A percentile compares a stretch with the other conserved stretches of the same genome.
These are phyloP conservation scores for Elanoides forficatus DNA, from an alignment of 2,113 vertebrate species.

Conservation along the genomic window DNA sequence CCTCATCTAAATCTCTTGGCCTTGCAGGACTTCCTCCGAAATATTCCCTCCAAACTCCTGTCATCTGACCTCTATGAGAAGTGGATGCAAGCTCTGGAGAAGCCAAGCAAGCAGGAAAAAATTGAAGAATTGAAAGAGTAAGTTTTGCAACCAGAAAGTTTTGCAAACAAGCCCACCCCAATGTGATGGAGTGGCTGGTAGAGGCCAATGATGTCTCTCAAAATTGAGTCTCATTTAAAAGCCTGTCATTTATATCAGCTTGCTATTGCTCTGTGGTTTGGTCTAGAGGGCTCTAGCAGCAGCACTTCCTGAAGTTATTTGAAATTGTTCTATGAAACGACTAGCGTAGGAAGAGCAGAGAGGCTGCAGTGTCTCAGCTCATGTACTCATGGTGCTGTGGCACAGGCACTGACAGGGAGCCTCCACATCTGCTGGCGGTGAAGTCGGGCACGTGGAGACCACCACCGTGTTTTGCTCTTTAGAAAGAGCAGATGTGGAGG, in stretches of 20 bases:
- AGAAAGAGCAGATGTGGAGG: no score
- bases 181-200: background rate
- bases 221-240: background rate
- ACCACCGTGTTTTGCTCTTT: no score
- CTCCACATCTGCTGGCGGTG: no score
- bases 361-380: background rate
- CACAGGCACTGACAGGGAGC: background rate
- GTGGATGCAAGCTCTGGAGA: conserved; percentile 86
- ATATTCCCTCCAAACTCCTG: conserved; percentile 88
- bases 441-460: no score
- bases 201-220: accelerated
- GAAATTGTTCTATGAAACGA: background rate
- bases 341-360: background rate
- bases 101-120: conserved; percentile 68
- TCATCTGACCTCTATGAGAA: conserved; percentile 78
- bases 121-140: conserved; percentile 81
- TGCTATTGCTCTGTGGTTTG: background rate
- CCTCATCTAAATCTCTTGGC: background rate
- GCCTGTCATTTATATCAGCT: background rate
- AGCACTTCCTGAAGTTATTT: background rate
- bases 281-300: background rate
- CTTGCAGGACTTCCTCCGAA: conserved; percentile 88
- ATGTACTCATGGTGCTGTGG: background rate
- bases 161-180: background rate
- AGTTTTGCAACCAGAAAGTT: conserved; percentile 71